A percentile compares a stretch with the other conserved stretches of the same genome.
Evolutionary conservation across 1,140 invertebrate species (phyloP).

Genomic region (Drosophila orena): DNA sequence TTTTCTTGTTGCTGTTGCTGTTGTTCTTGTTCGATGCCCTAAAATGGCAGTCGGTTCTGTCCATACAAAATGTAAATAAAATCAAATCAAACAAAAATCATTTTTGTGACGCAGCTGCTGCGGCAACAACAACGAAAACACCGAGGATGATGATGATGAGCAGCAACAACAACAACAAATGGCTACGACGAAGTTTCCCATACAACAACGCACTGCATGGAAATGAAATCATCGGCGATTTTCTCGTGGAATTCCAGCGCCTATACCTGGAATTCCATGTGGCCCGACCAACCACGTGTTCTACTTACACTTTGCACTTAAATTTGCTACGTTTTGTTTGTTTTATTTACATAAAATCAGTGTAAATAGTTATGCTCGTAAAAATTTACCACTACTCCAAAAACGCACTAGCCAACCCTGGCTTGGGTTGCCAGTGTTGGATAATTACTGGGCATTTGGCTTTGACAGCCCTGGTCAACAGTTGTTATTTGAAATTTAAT

Average conservation of each 20-base stretch:
- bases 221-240: slow-evolving; percentile 78
- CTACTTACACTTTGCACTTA: slow-evolving; percentile 74
- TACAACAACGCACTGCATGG: slow-evolving; percentile 72
- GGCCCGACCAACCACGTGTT: background rate
- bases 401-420: slow-evolving; percentile 70
- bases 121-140: slow-evolving; percentile 39
- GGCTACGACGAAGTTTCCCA: slow-evolving; percentile 79
- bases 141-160: slow-evolving; percentile 1
- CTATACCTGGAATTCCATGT: slow-evolving; percentile 7
- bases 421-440: slow-evolving; percentile 53
- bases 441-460: background rate
- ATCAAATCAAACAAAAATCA: slow-evolving; percentile 35
- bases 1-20: slow-evolving; percentile 13
- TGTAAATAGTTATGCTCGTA: slow-evolving; percentile 72
- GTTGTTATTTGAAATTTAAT: slow-evolving; percentile 52
- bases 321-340: slow-evolving; percentile 65
- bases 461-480: slow-evolving; percentile 26
- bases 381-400: slow-evolving; percentile 79
- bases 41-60: slow-evolving; percentile 18
- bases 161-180: slow-evolving; percentile 55
- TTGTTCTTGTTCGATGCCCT: slow-evolving; percentile 13
- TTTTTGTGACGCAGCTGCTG: slow-evolving; percentile 56
- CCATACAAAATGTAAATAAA: slow-evolving; percentile 15
- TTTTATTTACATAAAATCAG: slow-evolving; percentile 79
- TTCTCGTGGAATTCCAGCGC: slow-evolving; percentile 11